These are phyloP conservation scores for Clavelina lepadiformis DNA, from an alignment of 23 tunicate genomes.

Conservation along the genomic window DNA sequence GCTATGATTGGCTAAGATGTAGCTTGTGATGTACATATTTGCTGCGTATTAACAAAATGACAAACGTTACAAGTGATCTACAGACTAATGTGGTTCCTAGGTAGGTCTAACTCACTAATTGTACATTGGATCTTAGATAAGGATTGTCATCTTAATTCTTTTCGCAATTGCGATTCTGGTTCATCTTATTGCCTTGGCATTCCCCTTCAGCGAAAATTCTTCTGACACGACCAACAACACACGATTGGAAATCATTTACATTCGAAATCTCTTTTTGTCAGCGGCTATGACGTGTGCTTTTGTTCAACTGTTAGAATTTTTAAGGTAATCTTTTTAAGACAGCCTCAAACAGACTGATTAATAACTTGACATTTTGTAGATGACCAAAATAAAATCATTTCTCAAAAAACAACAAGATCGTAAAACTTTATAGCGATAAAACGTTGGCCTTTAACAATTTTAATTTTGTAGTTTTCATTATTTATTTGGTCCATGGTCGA, in stretches of 20 bases:
- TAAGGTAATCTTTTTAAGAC: conserved; percentile 72
- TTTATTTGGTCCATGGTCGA: conserved; percentile 96
- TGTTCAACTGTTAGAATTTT: conserved; percentile 82
- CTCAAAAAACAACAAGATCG: too few species aligned
- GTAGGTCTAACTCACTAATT: too few species aligned
- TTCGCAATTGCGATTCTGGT: conserved; percentile 74
- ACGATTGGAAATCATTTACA: conserved; percentile 64
- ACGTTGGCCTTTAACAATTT: background rate
- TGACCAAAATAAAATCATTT: too few species aligned
- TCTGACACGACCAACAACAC: background rate
- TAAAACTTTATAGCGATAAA: too few species aligned
- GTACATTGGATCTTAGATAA: conserved; percentile 22
- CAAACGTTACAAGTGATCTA: too few species aligned
- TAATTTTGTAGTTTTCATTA: conserved; percentile 77
- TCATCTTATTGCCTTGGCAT: conserved; percentile 66
- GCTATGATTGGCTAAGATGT: too few species aligned
- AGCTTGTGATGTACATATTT: too few species aligned
- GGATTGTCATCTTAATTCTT: conserved; percentile 37
- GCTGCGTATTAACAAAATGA: too few species aligned
- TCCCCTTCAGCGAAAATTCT: conserved; percentile 7
- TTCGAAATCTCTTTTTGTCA: conserved; percentile 79
- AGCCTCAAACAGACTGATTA: too few species aligned
- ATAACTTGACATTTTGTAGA: too few species aligned
- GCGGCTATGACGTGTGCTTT: conserved; percentile 84
- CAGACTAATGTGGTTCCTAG: too few species aligned